Evolutionary conservation across 1,140 invertebrate species (phyloP).

Genomic region (Neuroterus valhalla): DNA sequence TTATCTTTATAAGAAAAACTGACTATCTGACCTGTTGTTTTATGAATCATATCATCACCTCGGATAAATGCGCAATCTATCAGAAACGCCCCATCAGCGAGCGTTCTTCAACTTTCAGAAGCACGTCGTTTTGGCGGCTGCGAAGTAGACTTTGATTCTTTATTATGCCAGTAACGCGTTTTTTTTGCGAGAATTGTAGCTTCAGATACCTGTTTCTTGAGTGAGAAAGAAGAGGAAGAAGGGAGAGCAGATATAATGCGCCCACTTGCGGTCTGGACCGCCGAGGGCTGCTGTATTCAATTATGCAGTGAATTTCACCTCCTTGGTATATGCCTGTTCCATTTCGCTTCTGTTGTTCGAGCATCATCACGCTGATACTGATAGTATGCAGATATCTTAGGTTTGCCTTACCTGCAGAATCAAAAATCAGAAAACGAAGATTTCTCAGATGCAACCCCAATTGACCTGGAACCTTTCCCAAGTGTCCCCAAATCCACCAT

Average conservation of each 20-base stretch:
- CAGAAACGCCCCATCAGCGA: constrained; percentile 19
- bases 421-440: neutral
- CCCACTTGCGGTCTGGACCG: constrained; percentile 23
- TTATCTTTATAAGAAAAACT: neutral
- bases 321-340: constrained; percentile 54
- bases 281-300: constrained; percentile 47
- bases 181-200: constrained; percentile 22
- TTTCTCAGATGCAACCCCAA: neutral
- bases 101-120: constrained; percentile 20
- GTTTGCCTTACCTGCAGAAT: constrained; percentile 42
- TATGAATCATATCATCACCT: neutral
- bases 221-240: neutral
- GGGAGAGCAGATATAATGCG: constrained; percentile 7
- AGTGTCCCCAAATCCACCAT: too few relatives aligned
- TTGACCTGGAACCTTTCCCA: neutral
- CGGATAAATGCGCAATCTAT: constrained; percentile 21
- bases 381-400: neutral
- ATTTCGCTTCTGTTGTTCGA: constrained; percentile 45
- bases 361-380: neutral
- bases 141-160: constrained; percentile 25
- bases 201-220: constrained; percentile 25
- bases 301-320: constrained; percentile 58
- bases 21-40: neutral
- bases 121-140: neutral
- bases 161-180: constrained; percentile 30